Evolutionary conservation across 2,888 invertebrate species (phyloP).

Genomic region (Drosophila aldrichi): DNA sequence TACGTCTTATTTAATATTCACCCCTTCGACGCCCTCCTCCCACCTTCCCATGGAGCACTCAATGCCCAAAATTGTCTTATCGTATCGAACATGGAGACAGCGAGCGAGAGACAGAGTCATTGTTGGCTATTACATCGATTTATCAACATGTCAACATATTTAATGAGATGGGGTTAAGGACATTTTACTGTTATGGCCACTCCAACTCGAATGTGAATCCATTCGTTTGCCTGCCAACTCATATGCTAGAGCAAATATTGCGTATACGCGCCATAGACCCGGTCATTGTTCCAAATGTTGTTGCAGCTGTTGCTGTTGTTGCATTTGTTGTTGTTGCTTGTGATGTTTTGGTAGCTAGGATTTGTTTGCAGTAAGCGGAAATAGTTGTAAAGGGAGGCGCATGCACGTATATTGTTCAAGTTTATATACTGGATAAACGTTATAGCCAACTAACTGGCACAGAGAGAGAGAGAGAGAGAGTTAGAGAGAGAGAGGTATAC

Average conservation of each 20-base stretch:
- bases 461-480: background rate
- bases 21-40: background rate
- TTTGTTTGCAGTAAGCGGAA: slow-evolving; percentile 78
- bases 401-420: slow-evolving; percentile 58
- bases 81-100: slow-evolving; percentile 22
- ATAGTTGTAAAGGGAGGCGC: slow-evolving; percentile 63
- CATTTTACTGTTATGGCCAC: slow-evolving; percentile 50
- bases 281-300: slow-evolving; percentile 55
- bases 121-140: slow-evolving; percentile 69
- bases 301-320: slow-evolving; percentile 33
- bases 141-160: slow-evolving; percentile 81
- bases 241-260: slow-evolving; percentile 73
- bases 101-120: slow-evolving; percentile 14
- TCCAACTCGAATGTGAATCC: slow-evolving; percentile 30
- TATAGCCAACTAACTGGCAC: slow-evolving; percentile 36
- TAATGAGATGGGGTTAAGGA: slow-evolving; percentile 75
- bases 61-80: slow-evolving; percentile 1
- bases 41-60: slow-evolving; percentile 4
- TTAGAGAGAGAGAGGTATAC: slow-evolving; percentile 14
- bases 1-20: slow-evolving; percentile 23
- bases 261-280: slow-evolving; percentile 65
- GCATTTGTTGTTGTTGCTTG: slow-evolving; percentile 29
- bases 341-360: slow-evolving; percentile 68
- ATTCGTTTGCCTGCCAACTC: slow-evolving; percentile 52
- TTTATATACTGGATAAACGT: slow-evolving; percentile 77